Evolutionary conservation across 1,140 invertebrate genomes (phyloP).

Genomic region (Neotoxoptera formosana): DNA sequence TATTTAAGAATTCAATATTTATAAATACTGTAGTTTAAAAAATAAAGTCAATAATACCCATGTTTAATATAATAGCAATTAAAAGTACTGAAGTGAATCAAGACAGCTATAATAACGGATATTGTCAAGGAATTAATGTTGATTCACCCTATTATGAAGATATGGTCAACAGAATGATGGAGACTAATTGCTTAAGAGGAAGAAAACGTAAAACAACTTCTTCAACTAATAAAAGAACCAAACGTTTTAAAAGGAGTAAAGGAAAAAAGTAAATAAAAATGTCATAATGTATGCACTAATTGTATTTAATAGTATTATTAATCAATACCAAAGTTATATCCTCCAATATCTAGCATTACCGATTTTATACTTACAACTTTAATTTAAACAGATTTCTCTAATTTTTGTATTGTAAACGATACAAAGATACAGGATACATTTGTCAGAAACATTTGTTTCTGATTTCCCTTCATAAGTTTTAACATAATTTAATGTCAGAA

Average conservation of each 20-base stretch:
- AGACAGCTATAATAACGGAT: not conserved
- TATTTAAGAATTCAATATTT: too few relatives aligned
- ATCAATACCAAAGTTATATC: too few relatives aligned
- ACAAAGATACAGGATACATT: too few relatives aligned
- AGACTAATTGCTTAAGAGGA: not conserved
- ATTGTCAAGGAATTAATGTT: not conserved
- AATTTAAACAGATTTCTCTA: too few relatives aligned
- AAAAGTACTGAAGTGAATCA: not conserved
- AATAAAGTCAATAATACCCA: not conserved
- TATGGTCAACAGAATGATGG: slow-evolving; percentile 13
- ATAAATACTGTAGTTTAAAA: not conserved
- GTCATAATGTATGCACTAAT: not conserved
- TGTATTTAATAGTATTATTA: too few relatives aligned
- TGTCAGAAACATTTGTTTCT: not conserved
- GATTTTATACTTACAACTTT: too few relatives aligned
- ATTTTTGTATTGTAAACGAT: too few relatives aligned
- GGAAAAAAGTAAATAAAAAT: slow-evolving; percentile 14
- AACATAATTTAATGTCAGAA: not conserved
- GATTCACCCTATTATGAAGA: not conserved
- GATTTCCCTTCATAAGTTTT: not conserved
- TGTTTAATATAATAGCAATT: not conserved
- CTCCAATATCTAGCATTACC: too few relatives aligned
- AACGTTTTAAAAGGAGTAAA: slow-evolving; percentile 21
- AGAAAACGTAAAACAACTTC: slow-evolving; percentile 27
- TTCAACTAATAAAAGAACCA: not conserved